Percentiles rank a stretch among this genome's conserved stretches.
These are phyloP conservation scores for Malthinus flaveolus DNA, from an alignment of 2,888 invertebrate species.

Conservation along the genomic window DNA sequence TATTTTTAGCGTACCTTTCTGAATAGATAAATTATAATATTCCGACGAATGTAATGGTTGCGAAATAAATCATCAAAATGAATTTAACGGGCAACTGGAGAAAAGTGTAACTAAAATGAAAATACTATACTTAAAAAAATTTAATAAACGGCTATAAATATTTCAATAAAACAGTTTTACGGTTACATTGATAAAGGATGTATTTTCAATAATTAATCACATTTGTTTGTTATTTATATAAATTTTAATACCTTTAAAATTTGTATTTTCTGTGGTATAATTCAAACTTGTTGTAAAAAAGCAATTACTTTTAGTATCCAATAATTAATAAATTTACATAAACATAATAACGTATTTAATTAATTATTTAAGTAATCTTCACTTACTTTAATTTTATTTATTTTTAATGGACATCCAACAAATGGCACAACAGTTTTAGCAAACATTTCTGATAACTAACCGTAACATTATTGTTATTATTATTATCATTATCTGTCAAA, in stretches of 20 bases:
- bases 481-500: too few relatives aligned
- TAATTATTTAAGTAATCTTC: slow-evolving; percentile 17
- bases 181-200: slow-evolving; percentile 52
- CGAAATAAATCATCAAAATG: too few relatives aligned
- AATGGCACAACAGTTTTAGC: slow-evolving; percentile 28
- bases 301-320: slow-evolving; percentile 23
- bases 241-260: slow-evolving; percentile 23
- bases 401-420: slow-evolving; percentile 27
- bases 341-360: slow-evolving; percentile 2
- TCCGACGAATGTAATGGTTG: too few relatives aligned
- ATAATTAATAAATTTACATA: not conserved
- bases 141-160: slow-evolving; percentile 17
- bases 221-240: slow-evolving; percentile 42
- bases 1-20: too few relatives aligned
- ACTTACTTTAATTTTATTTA: slow-evolving; percentile 27
- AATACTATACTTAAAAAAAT: slow-evolving; percentile 1
- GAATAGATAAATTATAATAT: too few relatives aligned
- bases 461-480: slow-evolving; percentile 5
- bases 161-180: slow-evolving; percentile 49
- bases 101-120: not conserved
- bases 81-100: too few relatives aligned
- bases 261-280: slow-evolving; percentile 5
- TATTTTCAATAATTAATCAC: slow-evolving; percentile 43
- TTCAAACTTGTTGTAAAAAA: slow-evolving; percentile 31
- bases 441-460: slow-evolving; percentile 17